Evolutionary conservation across 64 coral and sea anemone genomes (phyloP).

Genomic region (Montipora foliosa): DNA sequence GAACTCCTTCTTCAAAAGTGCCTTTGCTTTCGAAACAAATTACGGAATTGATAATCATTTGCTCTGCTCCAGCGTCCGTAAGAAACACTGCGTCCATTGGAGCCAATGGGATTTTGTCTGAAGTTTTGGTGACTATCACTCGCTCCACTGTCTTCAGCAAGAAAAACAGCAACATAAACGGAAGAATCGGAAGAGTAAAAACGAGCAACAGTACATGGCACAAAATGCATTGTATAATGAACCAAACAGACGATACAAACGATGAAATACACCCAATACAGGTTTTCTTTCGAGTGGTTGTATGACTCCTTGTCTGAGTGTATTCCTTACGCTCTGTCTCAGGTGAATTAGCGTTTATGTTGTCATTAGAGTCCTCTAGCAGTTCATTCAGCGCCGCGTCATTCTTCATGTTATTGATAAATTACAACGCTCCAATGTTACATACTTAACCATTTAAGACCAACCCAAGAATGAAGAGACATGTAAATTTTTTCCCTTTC

Average conservation of each 20-base stretch:
- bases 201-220: neutral
- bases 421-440: too few species aligned
- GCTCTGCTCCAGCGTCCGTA: conserved; percentile 46
- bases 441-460: too few species aligned
- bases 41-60: conserved; percentile 62
- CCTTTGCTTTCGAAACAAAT: neutral
- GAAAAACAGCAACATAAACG: conserved; percentile 50
- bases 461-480: too few species aligned
- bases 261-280: neutral
- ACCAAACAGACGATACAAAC: conserved; percentile 2
- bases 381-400: too few species aligned
- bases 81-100: conserved; percentile 64
- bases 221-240: conserved; percentile 47
- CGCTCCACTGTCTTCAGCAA: conserved; percentile 75
- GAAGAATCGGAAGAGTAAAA: conserved; percentile 9
- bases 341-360: neutral
- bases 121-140: neutral
- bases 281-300: neutral
- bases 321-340: neutral
- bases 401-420: neutral
- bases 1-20: conserved; percentile 45
- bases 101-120: conserved; percentile 30
- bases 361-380: too few species aligned
- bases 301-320: neutral
- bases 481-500: too few species aligned